Evolutionary conservation across 2,797 vertebrate genomes (phyloP), one percentile per base, ranked within the genome.

Genomic region (Eutrigla gurnardus): DNA sequence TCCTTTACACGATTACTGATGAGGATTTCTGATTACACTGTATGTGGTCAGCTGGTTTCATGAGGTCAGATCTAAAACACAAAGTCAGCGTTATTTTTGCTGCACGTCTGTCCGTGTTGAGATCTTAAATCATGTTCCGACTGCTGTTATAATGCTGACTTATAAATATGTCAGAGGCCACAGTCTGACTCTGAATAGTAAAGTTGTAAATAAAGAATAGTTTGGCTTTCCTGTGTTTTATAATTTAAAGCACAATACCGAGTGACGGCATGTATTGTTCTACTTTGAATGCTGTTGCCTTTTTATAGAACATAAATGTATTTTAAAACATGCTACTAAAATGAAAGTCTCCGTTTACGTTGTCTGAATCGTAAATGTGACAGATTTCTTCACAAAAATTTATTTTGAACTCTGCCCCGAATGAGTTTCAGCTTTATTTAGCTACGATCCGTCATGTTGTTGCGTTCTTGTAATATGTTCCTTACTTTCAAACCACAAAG

Each of bases 161-260:
- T 43, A 69, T 84, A 76, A 76, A 84, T 61, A 46, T 67, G 67
- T 57, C 45, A 74, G 7, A 18, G 61, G 15, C 61, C 40, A 12
- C 50, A 60, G 65, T 59, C 55, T 42, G 42, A 53, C 25, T 69
- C 7, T 65, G 61, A 71, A 74, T 35, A 10, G n/a, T 59, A 1
- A 7, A 36, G 46, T 3, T 66, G 45, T 49, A 61, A 53, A 36
- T 55, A 46, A 47, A 70, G 71, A 75, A 37, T 7, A 42, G 36
- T 62, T 15, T 35, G 17, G 32, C 47, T 43, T 74, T 77, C 35
- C 59, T 53, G 33, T 58, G 0, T 49, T 65, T 71, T 75, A 40
- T 32, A 49, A 33, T 81, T 72, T 65, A 4, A 70, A 78, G 37
- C 8, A 78, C 57, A 76, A 69, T 73, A 15, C 39, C 4, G 50